Evolutionary conservation across 2,888 invertebrate species (phyloP).

Genomic region (Neoitamus cyanurus): DNA sequence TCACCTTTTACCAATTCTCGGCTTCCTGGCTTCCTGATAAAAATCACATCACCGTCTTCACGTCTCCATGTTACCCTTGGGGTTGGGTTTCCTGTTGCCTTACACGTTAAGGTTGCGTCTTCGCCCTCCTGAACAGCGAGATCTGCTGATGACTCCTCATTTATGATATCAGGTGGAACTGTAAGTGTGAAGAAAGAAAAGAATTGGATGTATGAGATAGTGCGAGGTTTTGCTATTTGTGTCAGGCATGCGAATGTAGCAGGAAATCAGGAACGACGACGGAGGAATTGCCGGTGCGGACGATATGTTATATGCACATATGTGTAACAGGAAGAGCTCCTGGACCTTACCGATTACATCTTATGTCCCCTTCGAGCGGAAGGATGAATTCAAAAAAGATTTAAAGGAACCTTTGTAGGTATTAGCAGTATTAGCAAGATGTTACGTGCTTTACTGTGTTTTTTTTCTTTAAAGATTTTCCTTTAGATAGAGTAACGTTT

Average conservation of each 20-base stretch:
- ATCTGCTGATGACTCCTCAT: constrained; percentile 80
- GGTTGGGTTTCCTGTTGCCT: constrained; percentile 82
- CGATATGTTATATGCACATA: background rate
- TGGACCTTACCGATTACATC: constrained; percentile 12
- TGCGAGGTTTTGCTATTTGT: background rate
- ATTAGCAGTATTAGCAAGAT: background rate
- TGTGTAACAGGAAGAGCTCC: background rate
- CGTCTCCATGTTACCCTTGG: constrained; percentile 84
- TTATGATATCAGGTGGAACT: constrained; percentile 85
- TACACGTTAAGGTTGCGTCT: constrained; percentile 79
- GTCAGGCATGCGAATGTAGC: background rate
- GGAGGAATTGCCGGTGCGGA: background rate
- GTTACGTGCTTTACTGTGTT: background rate
- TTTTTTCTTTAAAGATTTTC: background rate
- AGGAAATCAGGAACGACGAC: background rate
- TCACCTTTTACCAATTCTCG: constrained; percentile 66
- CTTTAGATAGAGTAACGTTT: background rate
- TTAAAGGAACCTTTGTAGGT: background rate
- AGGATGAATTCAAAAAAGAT: background rate
- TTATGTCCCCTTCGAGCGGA: background rate
- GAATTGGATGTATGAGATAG: background rate
- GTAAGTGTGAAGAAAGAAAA: constrained; percentile 52
- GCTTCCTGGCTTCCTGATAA: constrained; percentile 69
- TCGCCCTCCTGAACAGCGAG: constrained; percentile 83
- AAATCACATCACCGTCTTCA: constrained; percentile 76